Conservation (phyloP, 1,140 invertebrate species). For the Bombus turneri region DNA sequence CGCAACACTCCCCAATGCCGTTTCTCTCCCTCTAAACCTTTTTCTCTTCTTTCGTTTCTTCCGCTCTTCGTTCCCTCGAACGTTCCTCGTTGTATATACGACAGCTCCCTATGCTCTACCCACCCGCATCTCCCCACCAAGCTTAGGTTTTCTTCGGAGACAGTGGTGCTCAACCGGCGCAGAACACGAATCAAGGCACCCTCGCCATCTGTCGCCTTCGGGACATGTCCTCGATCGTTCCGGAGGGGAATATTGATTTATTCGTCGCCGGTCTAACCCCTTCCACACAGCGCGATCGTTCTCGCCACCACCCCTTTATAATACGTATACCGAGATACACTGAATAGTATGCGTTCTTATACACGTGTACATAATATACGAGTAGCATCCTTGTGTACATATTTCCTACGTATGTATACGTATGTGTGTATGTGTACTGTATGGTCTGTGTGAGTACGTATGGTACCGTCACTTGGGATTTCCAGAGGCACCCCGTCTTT, state of each 20-base stretch:
- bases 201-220: slow-evolving; percentile 66
- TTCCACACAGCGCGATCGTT: slow-evolving; percentile 39
- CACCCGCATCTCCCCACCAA: slow-evolving; percentile 43
- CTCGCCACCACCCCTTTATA: slow-evolving; percentile 28
- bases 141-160: slow-evolving; percentile 24
- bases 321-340: background rate
- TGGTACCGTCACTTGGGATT: slow-evolving; percentile 27
- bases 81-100: slow-evolving; percentile 7
- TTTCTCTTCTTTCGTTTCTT: slow-evolving; percentile 2
- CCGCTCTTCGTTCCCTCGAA: slow-evolving; percentile 23
- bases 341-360: background rate
- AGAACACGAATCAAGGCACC: slow-evolving; percentile 30
- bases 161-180: slow-evolving; percentile 62
- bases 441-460: background rate
- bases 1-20: background rate
- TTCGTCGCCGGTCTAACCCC: slow-evolving; percentile 56
- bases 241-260: slow-evolving; percentile 72
- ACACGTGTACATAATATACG: no score
- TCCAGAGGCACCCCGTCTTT: slow-evolving; percentile 5
- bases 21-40: slow-evolving; percentile 4
- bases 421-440: background rate
- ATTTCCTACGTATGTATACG: background rate
- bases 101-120: slow-evolving; percentile 17
- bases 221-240: slow-evolving; percentile 58
- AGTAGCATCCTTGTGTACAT: background rate